Evolutionary conservation across 2,113 vertebrate species (phyloP).

Genomic region (Plotosus lineatus): DNA sequence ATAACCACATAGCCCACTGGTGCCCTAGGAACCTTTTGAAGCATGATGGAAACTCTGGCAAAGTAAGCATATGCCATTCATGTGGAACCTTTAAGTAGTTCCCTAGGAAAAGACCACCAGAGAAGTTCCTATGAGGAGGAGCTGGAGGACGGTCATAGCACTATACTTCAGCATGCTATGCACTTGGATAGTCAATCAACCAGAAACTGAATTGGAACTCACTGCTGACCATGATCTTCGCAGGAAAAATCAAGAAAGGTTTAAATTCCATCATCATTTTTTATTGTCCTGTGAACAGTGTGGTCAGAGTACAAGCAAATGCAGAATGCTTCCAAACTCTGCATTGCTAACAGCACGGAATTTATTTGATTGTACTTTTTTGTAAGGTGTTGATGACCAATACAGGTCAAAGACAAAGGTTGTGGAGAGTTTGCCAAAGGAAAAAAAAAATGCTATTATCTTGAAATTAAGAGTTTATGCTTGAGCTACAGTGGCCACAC

Average conservation of each 20-base stretch:
- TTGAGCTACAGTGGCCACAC: no score
- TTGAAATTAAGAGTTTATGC: no score
- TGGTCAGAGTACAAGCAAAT: no score
- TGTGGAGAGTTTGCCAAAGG: no score
- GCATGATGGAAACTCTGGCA: not conserved
- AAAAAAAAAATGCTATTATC: no score
- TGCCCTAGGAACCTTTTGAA: not conserved
- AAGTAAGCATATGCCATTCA: not conserved
- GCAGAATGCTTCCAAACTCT: no score
- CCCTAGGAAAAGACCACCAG: not conserved
- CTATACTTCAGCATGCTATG: not conserved
- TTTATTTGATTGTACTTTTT: not conserved
- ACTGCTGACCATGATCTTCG: not conserved
- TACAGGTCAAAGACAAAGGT: no score
- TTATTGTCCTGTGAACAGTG: not conserved
- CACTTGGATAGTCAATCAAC: not conserved
- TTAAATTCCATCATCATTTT: no score
- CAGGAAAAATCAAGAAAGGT: not conserved
- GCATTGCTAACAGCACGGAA: not conserved
- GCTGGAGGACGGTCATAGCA: not conserved
- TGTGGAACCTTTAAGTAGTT: not conserved
- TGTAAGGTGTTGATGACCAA: not conserved
- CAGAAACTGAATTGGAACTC: not conserved
- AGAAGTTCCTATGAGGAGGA: not conserved
- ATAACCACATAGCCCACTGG: not conserved